Conservation (phyloP, 2,888 invertebrate genomes). For the Euzophera pinguis region DNA sequence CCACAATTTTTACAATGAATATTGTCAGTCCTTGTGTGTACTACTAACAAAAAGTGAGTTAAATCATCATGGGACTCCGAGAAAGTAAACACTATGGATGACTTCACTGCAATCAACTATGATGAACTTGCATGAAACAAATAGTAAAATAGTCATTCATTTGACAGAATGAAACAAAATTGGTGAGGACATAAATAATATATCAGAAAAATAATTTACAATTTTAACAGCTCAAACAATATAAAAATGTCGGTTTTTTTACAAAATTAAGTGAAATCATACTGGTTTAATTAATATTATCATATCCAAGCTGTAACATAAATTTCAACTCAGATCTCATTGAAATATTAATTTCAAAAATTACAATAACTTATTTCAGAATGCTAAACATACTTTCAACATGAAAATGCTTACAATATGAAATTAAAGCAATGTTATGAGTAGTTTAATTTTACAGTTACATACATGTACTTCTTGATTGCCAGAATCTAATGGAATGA, state of each 20-base stretch:
- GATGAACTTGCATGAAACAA: background rate
- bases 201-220: slow-evolving; percentile 12
- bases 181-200: background rate
- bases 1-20: slow-evolving; percentile 64
- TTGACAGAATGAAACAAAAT: background rate
- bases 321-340: background rate
- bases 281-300: slow-evolving; percentile 9
- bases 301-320: background rate
- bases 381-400: background rate
- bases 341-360: background rate
- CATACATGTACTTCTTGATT: slow-evolving; percentile 13
- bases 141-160: background rate
- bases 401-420: background rate
- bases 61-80: slow-evolving; percentile 6
- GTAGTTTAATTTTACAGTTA: slow-evolving; percentile 1
- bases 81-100: background rate
- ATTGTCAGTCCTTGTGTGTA: slow-evolving; percentile 56
- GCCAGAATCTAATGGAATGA: slow-evolving; percentile 68
- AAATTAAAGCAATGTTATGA: slow-evolving; percentile 1
- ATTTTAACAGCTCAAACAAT: slow-evolving; percentile 15
- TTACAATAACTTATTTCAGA: background rate
- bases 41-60: slow-evolving; percentile 30
- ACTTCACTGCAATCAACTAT: background rate
- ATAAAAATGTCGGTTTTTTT: background rate
- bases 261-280: background rate